Evolutionary conservation across 1,140 invertebrate genomes (phyloP).

Genomic region (Colletes latitarsis): DNA sequence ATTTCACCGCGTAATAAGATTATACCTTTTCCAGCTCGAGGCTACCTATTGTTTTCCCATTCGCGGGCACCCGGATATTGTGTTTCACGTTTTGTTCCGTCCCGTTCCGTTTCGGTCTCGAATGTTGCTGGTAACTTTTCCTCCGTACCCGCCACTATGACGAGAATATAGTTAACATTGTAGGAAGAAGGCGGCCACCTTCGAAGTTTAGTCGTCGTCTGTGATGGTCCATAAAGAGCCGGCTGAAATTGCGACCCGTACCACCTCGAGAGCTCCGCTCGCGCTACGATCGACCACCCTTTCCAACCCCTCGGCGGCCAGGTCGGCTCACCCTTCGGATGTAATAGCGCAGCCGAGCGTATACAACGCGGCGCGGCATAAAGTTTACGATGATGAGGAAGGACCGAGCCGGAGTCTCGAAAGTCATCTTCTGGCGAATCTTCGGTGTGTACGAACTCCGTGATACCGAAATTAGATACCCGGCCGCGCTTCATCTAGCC

Average conservation of each 20-base stretch:
- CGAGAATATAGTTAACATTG: conserved; percentile 21
- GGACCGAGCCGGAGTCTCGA: conserved; percentile 39
- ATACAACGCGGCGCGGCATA: conserved; percentile 50
- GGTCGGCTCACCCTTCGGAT: conserved; percentile 28
- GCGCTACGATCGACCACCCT: neutral
- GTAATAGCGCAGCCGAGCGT: conserved; percentile 43
- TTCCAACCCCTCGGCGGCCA: neutral
- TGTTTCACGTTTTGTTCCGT: neutral
- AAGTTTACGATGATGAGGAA: conserved; percentile 60
- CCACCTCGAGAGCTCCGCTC: conserved; percentile 20
- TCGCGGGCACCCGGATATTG: conserved; percentile 20
- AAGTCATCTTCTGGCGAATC: conserved; percentile 28
- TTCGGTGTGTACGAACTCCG: neutral
- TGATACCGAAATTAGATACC: conserved; percentile 44
- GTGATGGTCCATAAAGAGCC: conserved; percentile 57
- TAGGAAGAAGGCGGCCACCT: conserved; percentile 24
- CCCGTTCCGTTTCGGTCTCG: neutral
- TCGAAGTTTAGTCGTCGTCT: conserved; percentile 51
- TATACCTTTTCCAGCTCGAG: conserved; percentile 27
- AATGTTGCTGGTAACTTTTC: conserved; percentile 17
- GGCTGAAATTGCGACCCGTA: conserved; percentile 49
- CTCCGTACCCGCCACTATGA: neutral
- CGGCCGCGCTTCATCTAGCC: conserved; percentile 7
- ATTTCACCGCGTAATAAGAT: conserved; percentile 57
- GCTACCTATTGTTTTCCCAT: conserved; percentile 38